Percentiles rank a stretch among this genome's conserved stretches.
These are phyloP conservation scores for Leuctra nigra DNA, from an alignment of 2,888 invertebrate genomes.

Conservation along the genomic window DNA sequence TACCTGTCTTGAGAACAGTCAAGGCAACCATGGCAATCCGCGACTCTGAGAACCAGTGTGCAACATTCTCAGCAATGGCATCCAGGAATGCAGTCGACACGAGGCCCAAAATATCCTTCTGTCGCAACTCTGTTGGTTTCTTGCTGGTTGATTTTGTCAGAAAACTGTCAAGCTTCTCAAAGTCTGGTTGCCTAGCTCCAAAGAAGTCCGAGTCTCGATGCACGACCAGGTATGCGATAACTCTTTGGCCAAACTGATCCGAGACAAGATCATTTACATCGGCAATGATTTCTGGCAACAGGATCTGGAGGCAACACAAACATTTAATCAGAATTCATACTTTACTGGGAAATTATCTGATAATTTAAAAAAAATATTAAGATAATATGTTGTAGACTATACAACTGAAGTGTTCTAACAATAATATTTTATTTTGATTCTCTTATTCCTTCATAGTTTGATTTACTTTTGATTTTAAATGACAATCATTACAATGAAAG, in stretches of 20 bases:
- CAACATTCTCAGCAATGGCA: constrained; percentile 50
- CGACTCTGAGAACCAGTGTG: constrained; percentile 61
- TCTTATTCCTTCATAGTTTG: too few species aligned
- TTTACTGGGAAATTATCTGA: too few species aligned
- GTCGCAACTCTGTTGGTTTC: constrained; percentile 59
- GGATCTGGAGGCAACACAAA: constrained; percentile 34
- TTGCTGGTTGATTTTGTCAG: constrained; percentile 43
- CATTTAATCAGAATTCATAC: too few species aligned
- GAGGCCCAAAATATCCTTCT: constrained; percentile 61
- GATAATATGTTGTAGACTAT: too few species aligned
- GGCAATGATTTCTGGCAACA: constrained; percentile 61
- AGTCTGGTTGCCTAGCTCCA: constrained; percentile 69
- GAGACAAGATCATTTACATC: constrained; percentile 61
- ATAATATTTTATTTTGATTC: too few species aligned
- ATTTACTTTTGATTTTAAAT: too few species aligned
- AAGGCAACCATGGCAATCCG: constrained; percentile 61
- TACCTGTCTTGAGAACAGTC: constrained; percentile 61
- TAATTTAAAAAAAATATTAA: too few species aligned
- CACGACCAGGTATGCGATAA: constrained; percentile 80
- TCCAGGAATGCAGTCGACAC: constrained; percentile 53
- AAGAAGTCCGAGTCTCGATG: constrained; percentile 75
- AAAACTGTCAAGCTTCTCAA: constrained; percentile 35
- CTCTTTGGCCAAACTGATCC: constrained; percentile 78
- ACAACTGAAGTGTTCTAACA: too few species aligned
- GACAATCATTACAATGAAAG: too few species aligned